These are phyloP conservation scores for Leptura quadrifasciata DNA, from an alignment of 2,888 invertebrate species.

Conservation along the genomic window DNA sequence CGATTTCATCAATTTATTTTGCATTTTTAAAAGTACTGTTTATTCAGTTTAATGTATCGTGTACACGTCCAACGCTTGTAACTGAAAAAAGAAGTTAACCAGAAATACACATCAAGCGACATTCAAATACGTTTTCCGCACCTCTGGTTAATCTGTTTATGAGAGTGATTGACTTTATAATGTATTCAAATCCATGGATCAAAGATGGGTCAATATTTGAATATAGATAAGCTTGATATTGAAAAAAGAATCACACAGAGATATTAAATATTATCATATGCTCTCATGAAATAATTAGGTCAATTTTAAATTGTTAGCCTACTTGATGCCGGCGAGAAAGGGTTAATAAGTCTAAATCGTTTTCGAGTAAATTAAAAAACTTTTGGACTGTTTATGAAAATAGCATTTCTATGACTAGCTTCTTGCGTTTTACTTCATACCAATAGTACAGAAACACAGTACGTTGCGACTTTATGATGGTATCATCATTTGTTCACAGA, in stretches of 20 bases:
- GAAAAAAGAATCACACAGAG: background rate
- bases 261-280: background rate
- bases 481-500: too few species aligned
- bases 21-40: background rate
- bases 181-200: background rate
- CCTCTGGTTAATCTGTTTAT: slow-evolving; percentile 1
- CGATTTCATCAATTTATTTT: too few species aligned
- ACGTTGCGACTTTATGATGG: too few species aligned
- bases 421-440: too few species aligned
- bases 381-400: too few species aligned
- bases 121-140: background rate
- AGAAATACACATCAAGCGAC: background rate
- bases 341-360: too few species aligned
- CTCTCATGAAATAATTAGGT: too few species aligned
- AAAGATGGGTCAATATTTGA: slow-evolving; percentile 2
- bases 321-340: too few species aligned
- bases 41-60: background rate
- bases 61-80: background rate
- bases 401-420: too few species aligned
- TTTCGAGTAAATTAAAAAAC: too few species aligned
- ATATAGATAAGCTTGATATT: background rate
- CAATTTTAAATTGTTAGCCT: too few species aligned
- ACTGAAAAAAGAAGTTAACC: background rate
- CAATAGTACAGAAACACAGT: too few species aligned
- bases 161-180: background rate